Evolutionary conservation across 2,113 vertebrate genomes (phyloP).

Genomic region (Podarcis raffonei): DNA sequence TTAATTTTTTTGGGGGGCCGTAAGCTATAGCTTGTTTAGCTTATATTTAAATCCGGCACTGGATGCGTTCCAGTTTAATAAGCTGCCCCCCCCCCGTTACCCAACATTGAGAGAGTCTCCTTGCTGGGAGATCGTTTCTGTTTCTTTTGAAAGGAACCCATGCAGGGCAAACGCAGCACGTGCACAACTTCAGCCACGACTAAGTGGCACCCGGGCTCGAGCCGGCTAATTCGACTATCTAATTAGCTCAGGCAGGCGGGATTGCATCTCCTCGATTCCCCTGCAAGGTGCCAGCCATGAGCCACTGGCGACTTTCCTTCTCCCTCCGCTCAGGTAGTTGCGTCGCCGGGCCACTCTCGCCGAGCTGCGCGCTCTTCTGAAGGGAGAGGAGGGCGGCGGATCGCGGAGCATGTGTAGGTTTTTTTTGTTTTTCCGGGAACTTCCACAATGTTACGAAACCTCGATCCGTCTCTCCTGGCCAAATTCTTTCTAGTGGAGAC

Average conservation of each 20-base stretch:
- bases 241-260: background rate
- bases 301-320: background rate
- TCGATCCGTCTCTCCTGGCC: background rate
- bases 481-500: background rate
- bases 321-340: background rate
- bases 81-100: too few species aligned
- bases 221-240: background rate
- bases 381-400: background rate
- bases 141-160: too few species aligned
- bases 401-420: too few species aligned
- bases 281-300: background rate
- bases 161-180: background rate
- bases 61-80: too few species aligned
- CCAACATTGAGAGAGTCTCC: too few species aligned
- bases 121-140: too few species aligned
- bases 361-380: background rate
- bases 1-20: too few species aligned
- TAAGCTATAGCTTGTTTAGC: too few species aligned
- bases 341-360: background rate
- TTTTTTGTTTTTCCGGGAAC: slow-evolving; percentile 6
- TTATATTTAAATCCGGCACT: too few species aligned
- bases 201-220: background rate
- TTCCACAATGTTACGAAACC: slow-evolving; percentile 8
- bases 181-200: background rate
- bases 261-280: too few species aligned